Conservation (phyloP, 2,888 invertebrate genomes). For the Hirtodrosophila duncani region DNA sequence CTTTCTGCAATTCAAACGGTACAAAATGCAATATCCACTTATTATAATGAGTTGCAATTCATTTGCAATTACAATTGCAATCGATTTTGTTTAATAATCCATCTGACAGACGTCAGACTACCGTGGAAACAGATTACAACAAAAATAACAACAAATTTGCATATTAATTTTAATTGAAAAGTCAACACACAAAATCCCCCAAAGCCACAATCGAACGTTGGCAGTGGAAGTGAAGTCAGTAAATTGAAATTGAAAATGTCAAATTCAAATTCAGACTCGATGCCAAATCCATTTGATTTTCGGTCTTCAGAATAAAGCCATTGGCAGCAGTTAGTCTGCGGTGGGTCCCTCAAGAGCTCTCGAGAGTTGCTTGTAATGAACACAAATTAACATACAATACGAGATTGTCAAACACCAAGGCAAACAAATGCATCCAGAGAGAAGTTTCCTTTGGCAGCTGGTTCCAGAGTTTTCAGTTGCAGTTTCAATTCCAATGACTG, state of each 20-base stretch:
- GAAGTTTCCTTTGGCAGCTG: conserved; percentile 21
- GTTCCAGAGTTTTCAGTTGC: too few species aligned
- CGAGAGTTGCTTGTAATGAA: conserved; percentile 49
- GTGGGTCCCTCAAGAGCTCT: conserved; percentile 31
- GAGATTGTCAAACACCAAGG: conserved; percentile 8
- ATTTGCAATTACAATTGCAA: conserved; percentile 18
- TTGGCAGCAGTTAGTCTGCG: conserved; percentile 42
- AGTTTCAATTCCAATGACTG: neutral
- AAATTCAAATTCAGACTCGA: conserved; percentile 28
- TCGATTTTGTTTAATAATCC: conserved; percentile 42
- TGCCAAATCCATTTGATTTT: conserved; percentile 34
- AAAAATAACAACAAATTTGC: conserved; percentile 46
- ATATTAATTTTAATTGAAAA: conserved; percentile 69
- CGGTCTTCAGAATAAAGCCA: conserved; percentile 29
- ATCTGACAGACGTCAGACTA: conserved; percentile 45
- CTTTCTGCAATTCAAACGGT: neutral
- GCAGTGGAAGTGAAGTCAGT: conserved; percentile 35
- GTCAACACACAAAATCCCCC: conserved; percentile 17
- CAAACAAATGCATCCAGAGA: conserved; percentile 2
- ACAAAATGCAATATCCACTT: neutral
- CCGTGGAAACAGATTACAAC: conserved; percentile 7
- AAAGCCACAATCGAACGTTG: conserved; percentile 27
- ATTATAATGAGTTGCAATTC: conserved; percentile 6
- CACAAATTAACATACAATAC: conserved; percentile 60
- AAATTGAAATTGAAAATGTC: conserved; percentile 66